Evolutionary conservation across 2,113 vertebrate species (phyloP), one percentile per base, ranked within the genome.

Genomic region (Nannobrachium achirus): DNA sequence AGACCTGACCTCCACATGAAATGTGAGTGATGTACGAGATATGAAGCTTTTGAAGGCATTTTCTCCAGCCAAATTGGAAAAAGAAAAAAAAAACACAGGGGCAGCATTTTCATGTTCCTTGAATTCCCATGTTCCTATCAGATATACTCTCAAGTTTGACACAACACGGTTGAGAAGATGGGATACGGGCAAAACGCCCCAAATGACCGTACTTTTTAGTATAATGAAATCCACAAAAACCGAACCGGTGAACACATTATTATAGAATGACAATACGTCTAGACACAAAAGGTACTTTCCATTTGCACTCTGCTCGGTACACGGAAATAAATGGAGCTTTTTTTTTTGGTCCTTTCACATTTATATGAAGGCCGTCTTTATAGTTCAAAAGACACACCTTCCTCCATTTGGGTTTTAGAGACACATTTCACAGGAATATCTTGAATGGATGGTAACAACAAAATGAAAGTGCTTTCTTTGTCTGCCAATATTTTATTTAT

Each of bases 401-500:
- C 25, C 8, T 50, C 1, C 3, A 25, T 40, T 4, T 15, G 41
- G 39, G 72, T 64, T 73, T 64, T 62, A 55, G 56, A 48, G 18
- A 19, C 75, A 44, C 41, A 46, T 73, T 73, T 76, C 20, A 63
- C 4, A 1, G 53, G 46, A 48, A 48, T 14, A 48, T 14, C 10
- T n/a, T 15, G 0, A 63, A 57, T 39, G 41, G 20, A 69, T 67
- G 60, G 25, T 33, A 33, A 33, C 25, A 33, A 33, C 25, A 33
- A 56, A 63, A 63, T 41, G 9, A 33, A 50, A 75, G 48, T 39
- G 41, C 63, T 57, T 66, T 55, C 49, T 73, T 52, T 48, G 39
- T 25, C 25, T 39, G 53, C 59, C 40, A 14, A 44, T 74, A 76
- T 71, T 66, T 4, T 5, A 33, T 33, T 33, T 33, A 3, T 33